Percentiles rank a stretch among this genome's conserved stretches.
phyloP scores from a whole-genome alignment of 2,797 vertebrate genomes.

The Garrulus glandarius region DNA sequence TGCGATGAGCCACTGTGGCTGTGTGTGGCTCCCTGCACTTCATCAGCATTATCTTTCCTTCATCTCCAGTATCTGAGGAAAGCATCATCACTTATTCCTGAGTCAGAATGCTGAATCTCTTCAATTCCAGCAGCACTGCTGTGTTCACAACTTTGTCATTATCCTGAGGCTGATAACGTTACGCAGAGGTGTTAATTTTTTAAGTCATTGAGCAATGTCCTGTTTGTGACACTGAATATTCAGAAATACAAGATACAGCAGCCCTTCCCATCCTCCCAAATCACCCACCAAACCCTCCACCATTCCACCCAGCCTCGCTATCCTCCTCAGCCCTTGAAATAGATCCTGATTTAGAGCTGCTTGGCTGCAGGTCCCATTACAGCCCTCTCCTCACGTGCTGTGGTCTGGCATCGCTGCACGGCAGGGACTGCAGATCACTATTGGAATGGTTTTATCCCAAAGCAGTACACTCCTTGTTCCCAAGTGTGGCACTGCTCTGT shows the following conservation, averaged over 20 bases:
- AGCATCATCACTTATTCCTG: slow-evolving; percentile 2
- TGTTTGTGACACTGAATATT: neutral
- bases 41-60: slow-evolving; percentile 56
- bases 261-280: neutral
- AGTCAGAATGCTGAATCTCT: slow-evolving; percentile 33
- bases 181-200: slow-evolving; percentile 42
- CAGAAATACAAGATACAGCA: neutral
- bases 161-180: slow-evolving; percentile 29
- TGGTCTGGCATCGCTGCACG: fast-evolving
- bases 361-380: neutral
- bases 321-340: neutral
- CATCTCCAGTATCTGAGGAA: slow-evolving; percentile 40
- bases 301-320: neutral
- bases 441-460: neutral
- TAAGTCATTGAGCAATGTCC: slow-evolving; percentile 52
- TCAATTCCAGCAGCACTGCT: slow-evolving; percentile 39
- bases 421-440: neutral
- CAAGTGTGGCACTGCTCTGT: neutral
- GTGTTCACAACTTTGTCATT: slow-evolving; percentile 39
- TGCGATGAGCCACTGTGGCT: slow-evolving; percentile 31
- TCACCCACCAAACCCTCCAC: neutral
- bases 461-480: neutral
- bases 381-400: neutral
- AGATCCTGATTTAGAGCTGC: neutral
- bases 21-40: neutral